Conservation (phyloP, 2,113 vertebrate genomes). For the Pleuronectes platessa region DNA sequence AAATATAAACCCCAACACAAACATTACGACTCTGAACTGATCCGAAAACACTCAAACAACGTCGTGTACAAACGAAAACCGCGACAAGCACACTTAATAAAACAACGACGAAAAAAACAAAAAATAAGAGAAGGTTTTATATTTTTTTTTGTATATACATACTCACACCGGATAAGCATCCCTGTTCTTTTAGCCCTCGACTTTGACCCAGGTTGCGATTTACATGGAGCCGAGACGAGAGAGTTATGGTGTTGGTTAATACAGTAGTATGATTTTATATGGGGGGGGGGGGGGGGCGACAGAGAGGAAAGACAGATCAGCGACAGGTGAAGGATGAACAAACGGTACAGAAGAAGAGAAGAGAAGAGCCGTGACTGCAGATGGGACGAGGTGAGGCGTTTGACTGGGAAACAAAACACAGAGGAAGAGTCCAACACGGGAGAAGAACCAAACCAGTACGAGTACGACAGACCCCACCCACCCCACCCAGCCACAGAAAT, state of each 20-base stretch:
- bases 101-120: conserved; percentile 27
- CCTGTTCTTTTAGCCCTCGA: conserved; percentile 58
- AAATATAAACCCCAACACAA: conserved; percentile 70
- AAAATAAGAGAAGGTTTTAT: conserved; percentile 29
- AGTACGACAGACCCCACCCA: conserved; percentile 39
- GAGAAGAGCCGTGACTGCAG: conserved; percentile 1
- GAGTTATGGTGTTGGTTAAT: conserved; percentile 69
- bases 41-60: too few species aligned
- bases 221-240: conserved; percentile 64
- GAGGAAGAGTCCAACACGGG: conserved; percentile 50
- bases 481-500: conserved; percentile 55
- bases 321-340: conserved; percentile 15
- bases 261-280: conserved; percentile 69
- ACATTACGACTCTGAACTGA: conserved; percentile 65
- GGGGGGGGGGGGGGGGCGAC: conserved; percentile 21
- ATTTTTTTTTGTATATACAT: conserved; percentile 57
- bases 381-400: conserved; percentile 14
- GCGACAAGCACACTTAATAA: conserved; percentile 57
- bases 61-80: conserved; percentile 67
- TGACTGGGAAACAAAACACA: background rate
- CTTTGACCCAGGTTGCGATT: conserved; percentile 48
- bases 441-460: conserved; percentile 43
- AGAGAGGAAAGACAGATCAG: conserved; percentile 34
- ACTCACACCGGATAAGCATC: conserved; percentile 56
- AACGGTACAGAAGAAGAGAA: background rate